Conservation (phyloP, 2,888 invertebrate genomes). For the Microlaimidae sp. region DNA sequence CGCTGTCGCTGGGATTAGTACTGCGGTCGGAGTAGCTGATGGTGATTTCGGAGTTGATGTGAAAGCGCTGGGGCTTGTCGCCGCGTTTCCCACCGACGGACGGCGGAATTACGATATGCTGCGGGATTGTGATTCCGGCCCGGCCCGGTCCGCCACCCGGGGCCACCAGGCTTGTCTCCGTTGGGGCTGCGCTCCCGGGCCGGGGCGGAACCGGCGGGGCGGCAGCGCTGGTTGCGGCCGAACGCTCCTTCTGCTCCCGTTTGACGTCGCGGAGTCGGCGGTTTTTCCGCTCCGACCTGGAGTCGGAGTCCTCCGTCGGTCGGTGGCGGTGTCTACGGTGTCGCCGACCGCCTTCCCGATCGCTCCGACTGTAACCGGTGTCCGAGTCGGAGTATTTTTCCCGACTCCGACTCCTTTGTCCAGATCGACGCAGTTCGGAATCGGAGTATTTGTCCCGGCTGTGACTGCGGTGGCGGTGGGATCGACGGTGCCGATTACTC, state of each 20-base stretch:
- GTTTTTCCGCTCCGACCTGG: not conserved
- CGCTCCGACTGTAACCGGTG: not conserved
- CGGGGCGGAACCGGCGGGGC: too few species aligned
- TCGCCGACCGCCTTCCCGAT: not conserved
- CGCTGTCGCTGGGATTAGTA: not conserved
- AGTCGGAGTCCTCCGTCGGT: not conserved
- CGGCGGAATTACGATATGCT: conserved; percentile 31
- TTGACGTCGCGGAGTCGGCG: conserved; percentile 4
- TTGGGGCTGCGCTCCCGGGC: not conserved
- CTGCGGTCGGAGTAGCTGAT: conserved; percentile 23
- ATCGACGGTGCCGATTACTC: not conserved
- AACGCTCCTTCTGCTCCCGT: conserved; percentile 2
- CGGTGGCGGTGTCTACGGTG: not conserved
- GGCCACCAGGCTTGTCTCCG: not conserved
- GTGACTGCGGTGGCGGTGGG: not conserved
- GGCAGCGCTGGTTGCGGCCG: too few species aligned
- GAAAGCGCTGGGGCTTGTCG: conserved; percentile 16
- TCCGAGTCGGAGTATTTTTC: not conserved
- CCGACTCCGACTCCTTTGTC: too few species aligned
- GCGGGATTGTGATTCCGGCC: conserved; percentile 26
- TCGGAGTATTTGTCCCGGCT: not conserved
- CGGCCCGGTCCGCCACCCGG: not conserved
- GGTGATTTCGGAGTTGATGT: conserved; percentile 33
- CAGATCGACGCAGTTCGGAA: too few species aligned
- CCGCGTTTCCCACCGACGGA: conserved; percentile 17